Evolutionary conservation across 2,888 invertebrate species (phyloP).

Genomic region (Neoitamus cyanurus): DNA sequence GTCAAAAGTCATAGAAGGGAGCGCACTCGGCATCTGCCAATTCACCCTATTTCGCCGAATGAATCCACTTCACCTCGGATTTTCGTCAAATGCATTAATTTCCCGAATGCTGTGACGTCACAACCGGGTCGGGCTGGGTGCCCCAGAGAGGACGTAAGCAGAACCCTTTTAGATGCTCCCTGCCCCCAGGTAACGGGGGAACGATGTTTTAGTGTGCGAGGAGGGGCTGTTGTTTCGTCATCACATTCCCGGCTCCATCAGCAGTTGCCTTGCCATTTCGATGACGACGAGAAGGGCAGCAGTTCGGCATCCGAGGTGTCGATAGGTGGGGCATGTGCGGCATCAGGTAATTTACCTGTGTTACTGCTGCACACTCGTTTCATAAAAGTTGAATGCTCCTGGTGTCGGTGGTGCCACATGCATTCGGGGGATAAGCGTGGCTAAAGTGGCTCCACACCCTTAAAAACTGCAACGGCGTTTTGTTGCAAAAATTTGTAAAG

Average conservation of each 20-base stretch:
- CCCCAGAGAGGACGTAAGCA: not conserved
- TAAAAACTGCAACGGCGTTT: not conserved
- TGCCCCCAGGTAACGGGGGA: not conserved
- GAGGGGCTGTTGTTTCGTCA: not conserved
- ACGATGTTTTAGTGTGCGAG: not conserved
- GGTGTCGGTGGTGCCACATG: not conserved
- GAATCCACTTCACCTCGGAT: slow-evolving; percentile 7
- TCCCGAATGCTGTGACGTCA: not conserved
- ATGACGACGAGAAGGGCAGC: not conserved
- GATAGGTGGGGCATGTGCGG: slow-evolving; percentile 3
- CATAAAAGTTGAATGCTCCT: slow-evolving; percentile 4
- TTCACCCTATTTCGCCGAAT: not conserved
- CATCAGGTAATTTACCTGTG: not conserved
- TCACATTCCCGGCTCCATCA: not conserved
- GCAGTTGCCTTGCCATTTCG: not conserved
- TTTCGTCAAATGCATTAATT: slow-evolving; percentile 31
- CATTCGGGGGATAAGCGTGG: not conserved
- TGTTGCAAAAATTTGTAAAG: not conserved
- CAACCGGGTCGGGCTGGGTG: not conserved
- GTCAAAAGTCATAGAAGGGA: not conserved
- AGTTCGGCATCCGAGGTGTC: not conserved
- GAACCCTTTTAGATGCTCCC: not conserved
- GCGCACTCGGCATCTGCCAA: not conserved
- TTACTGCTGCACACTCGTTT: not conserved
- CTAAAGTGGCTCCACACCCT: not conserved